These are phyloP conservation scores for Marcusenius ussheri DNA, from an alignment of 2,113 vertebrate species.

Conservation along the genomic window DNA sequence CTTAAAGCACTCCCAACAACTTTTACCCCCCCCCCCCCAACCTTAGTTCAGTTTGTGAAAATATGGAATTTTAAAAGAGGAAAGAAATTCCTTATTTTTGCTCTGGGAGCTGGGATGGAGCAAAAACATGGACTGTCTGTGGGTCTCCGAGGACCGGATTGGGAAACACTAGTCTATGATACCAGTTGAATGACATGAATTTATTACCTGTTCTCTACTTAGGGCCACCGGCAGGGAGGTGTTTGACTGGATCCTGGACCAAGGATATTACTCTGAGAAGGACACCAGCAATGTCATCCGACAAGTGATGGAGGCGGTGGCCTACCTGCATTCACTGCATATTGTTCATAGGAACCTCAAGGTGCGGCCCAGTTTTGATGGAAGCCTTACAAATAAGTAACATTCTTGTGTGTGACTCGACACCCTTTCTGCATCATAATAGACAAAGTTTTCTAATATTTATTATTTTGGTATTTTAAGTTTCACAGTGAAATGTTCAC, in stretches of 20 bases:
- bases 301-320: conserved; percentile 91
- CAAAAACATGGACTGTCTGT: background rate
- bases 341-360: conserved; percentile 96
- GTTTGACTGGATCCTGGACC: conserved; percentile 98
- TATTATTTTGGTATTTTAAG: background rate
- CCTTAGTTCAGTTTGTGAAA: too few species aligned
- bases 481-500: background rate
- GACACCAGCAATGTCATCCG: conserved; percentile 97
- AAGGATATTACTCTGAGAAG: conserved; percentile 93
- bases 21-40: too few species aligned
- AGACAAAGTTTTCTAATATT: background rate
- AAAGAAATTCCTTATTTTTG: too few species aligned
- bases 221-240: conserved; percentile 94
- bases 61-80: too few species aligned
- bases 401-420: background rate
- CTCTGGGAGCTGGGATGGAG: background rate
- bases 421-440: background rate
- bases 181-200: background rate
- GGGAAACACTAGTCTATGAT: background rate
- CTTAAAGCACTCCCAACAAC: too few species aligned
- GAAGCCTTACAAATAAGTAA: background rate
- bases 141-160: background rate
- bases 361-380: conserved; percentile 57
- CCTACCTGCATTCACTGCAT: conserved; percentile 91
- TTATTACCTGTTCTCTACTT: conserved; percentile 21